Percentiles rank a stretch among this genome's conserved stretches.
phyloP scores from a whole-genome alignment of 1,140 invertebrate species.

The Zaprionus tsacasi region DNA sequence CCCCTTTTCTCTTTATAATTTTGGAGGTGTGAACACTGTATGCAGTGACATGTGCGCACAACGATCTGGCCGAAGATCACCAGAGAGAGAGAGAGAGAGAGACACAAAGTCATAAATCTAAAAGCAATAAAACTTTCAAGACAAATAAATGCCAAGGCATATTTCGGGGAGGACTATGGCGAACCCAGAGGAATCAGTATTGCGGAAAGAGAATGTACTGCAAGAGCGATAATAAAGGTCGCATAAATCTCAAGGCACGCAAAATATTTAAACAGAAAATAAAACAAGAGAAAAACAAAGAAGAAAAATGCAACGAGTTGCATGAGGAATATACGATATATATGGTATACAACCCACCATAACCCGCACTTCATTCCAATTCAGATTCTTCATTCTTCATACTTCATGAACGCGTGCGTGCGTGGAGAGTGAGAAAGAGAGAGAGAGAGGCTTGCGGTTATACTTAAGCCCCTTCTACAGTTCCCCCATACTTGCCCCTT shows the following conservation, averaged over 20 bases:
- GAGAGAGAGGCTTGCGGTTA: slow-evolving; percentile 46
- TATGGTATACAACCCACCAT: slow-evolving; percentile 7
- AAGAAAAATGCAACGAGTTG: background rate
- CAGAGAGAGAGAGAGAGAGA: background rate
- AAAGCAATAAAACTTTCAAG: slow-evolving; percentile 83
- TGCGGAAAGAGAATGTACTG: slow-evolving; percentile 23
- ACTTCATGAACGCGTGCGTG: slow-evolving; percentile 55
- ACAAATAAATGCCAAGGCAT: slow-evolving; percentile 76
- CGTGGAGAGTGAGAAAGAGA: slow-evolving; percentile 15
- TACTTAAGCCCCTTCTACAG: slow-evolving; percentile 8
- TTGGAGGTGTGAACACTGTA: slow-evolving; percentile 68
- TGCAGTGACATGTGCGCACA: slow-evolving; percentile 38
- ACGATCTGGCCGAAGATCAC: slow-evolving; percentile 30
- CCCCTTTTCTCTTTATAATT: slow-evolving; percentile 44
- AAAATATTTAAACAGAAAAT: slow-evolving; percentile 73
- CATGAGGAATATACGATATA: background rate
- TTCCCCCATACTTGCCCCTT: background rate
- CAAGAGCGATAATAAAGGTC: slow-evolving; percentile 37
- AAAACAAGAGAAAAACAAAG: slow-evolving; percentile 40
- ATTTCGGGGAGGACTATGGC: slow-evolving; percentile 27
- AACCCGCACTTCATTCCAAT: slow-evolving; percentile 16
- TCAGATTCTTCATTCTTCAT: slow-evolving; percentile 26
- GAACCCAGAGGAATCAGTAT: slow-evolving; percentile 4
- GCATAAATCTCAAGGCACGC: slow-evolving; percentile 74
- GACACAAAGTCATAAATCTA: slow-evolving; percentile 74